These are phyloP conservation scores for Emydocephalus ijimae DNA, from an alignment of 2,113 vertebrate species.

Conservation along the genomic window DNA sequence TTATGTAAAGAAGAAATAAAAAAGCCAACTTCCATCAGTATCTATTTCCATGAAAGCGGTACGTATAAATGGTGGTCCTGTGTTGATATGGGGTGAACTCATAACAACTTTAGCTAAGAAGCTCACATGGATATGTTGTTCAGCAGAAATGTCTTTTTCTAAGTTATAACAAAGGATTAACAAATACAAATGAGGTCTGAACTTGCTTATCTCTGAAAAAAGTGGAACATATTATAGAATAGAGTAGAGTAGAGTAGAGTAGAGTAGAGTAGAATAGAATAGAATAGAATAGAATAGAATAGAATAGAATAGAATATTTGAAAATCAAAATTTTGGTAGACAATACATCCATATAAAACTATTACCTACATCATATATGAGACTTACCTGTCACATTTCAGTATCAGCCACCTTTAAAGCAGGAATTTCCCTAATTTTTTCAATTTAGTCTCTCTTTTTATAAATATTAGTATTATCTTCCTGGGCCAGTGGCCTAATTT, in stretches of 20 bases:
- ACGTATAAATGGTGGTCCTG: slow-evolving; percentile 38
- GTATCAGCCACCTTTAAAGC: background rate
- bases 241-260: too few relatives aligned
- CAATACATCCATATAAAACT: background rate
- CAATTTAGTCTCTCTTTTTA: background rate
- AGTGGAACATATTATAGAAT: background rate
- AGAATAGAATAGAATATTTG: background rate
- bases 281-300: too few relatives aligned
- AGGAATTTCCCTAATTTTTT: background rate
- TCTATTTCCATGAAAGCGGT: slow-evolving; percentile 66
- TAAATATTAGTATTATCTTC: background rate
- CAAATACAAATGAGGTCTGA: background rate
- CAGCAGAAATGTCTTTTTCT: background rate
- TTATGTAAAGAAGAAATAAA: slow-evolving; percentile 43
- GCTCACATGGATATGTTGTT: background rate
- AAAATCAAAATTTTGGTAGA: background rate
- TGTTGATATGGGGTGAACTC: background rate
- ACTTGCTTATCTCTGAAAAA: background rate
- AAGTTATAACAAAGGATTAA: background rate
- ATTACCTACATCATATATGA: background rate
- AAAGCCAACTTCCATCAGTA: slow-evolving; percentile 54
- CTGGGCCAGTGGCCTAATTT: background rate
- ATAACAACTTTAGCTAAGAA: background rate
- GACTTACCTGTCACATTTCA: background rate
- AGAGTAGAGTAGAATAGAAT: too few relatives aligned